Evolutionary conservation across 2,888 invertebrate genomes (phyloP), one percentile per base, ranked within the genome.

Genomic region (Plutella xylostella): DNA sequence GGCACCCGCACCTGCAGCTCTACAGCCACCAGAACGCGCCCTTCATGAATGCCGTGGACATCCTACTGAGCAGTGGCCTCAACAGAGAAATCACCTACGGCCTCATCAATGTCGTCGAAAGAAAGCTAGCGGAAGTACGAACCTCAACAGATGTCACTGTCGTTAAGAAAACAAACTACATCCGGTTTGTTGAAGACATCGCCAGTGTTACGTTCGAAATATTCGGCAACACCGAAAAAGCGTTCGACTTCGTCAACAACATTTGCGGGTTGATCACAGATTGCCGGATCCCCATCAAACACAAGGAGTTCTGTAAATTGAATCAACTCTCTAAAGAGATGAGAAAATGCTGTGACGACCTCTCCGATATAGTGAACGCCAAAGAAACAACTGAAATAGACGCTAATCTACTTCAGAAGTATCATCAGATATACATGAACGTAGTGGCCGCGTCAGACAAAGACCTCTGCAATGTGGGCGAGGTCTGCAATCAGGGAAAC

Each of bases 61-160:
- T 85, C 44, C 56, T 84, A 31, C 51, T 85, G 3, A 82, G 84
- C 49, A 83, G 83, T 37, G 85, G 85, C 0, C 70, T 84, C 0
- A 84, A 84, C 49, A 74, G 76, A 57, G 82, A 84, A 49, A 83
- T 85, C 22, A 85, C 85, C 0, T 84, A 84, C 49, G 84, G 83
- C 1, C 65, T 85, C 1, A 78, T 85, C 46, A 85, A 84, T 48
- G 75, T 85, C 0, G 83, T 84, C 0, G 85, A 85, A 52, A 61
- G 83, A 49, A 84, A 85, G 59, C 68, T 83, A 0, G 80, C 83
- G 0, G 83, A 83, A 66, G 83, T 83, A 1, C 63, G 80, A 46
- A 64, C 59, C 46, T 66, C 68, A 40, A 82, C 80, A 2, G 79
- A 82, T 46, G 69, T 80, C 17, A 62, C 72, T 17, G 72, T 72